Evolutionary conservation across 2,888 invertebrate species (phyloP), one percentile per base, ranked within the genome.

Genomic region (Linnaemya vulpina): DNA sequence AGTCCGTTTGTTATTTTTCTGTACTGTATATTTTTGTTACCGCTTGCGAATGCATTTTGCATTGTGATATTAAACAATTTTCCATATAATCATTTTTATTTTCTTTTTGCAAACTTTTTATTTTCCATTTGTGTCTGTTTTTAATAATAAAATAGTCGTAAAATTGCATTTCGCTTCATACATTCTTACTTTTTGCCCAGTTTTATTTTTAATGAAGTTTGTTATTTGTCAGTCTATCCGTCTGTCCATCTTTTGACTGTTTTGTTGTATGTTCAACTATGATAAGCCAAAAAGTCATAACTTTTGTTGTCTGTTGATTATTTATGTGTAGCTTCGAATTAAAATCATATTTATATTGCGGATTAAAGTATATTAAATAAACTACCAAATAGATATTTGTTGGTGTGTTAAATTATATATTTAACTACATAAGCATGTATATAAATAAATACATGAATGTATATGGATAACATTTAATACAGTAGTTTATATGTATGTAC

Each of bases 251-350:
- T 49, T 25, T 7, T 46, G 43, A 13, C 20, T 22, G 55, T 74
- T 25, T 71, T 38, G 15, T 77, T 77, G 51, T 67, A 35, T 71
- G 76, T 73, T 77, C 73, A 55, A 77, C 67, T 77, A 68, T 85
- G 85, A 85, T 85, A 85, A 85, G 82, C 82, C 85, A 82, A 82
- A 85, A 75, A 82, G 85, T 85, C 85, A 85, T 85, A 82, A 85
- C 78, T 85, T 85, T 85, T 82, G 82, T 46, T 82, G 78, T 79
- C 78, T 78, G 78, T 70, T 79, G 70, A 65, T 85, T 79, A 85
- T 85, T 85, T 85, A 85, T 82, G 75, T 82, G 75, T 71, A 78
- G 85, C 65, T 75, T 85, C 67, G 85, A 49, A 82, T 85, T 85
- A 85, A 85, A 85, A 85, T 85, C 82, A 82, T 85, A 85, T 85